These are phyloP conservation scores for Girardia tigrina DNA, from an alignment of 2,888 invertebrate genomes.

Conservation along the genomic window DNA sequence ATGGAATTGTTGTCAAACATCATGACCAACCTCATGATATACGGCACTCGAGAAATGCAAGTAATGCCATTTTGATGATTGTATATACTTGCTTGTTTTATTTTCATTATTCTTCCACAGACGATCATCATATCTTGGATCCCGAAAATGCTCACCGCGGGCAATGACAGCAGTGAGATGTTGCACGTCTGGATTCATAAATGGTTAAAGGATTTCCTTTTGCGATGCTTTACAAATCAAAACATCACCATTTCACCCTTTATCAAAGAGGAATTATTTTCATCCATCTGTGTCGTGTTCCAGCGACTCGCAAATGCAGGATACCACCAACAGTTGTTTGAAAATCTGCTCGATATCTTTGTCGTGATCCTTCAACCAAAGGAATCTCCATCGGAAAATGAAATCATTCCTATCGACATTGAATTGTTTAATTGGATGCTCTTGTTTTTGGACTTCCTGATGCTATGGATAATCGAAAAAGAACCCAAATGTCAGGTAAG, in stretches of 20 bases:
- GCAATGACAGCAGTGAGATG: background rate
- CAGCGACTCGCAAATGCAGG: background rate
- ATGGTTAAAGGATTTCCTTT: background rate
- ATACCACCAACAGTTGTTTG: background rate
- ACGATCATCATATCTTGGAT: background rate
- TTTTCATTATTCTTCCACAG: background rate
- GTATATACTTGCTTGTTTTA: background rate
- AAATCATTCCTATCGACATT: background rate
- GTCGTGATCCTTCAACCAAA: background rate
- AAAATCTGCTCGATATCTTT: conserved; percentile 9
- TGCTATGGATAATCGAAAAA: background rate
- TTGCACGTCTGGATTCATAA: background rate
- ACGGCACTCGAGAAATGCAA: conserved; percentile 15
- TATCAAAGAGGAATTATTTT: conserved; percentile 13
- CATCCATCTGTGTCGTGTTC: background rate
- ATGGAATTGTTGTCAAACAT: background rate
- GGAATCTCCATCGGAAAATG: background rate
- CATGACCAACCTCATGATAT: background rate
- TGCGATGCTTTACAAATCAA: background rate
- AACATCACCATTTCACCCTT: background rate
- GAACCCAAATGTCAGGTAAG: background rate
- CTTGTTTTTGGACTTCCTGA: background rate
- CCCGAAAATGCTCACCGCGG: background rate
- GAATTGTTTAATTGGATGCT: background rate
- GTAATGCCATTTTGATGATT: background rate